These are phyloP conservation scores for Poeciliopsis retropinna DNA, from an alignment of 2,113 vertebrate genomes.

Conservation along the genomic window DNA sequence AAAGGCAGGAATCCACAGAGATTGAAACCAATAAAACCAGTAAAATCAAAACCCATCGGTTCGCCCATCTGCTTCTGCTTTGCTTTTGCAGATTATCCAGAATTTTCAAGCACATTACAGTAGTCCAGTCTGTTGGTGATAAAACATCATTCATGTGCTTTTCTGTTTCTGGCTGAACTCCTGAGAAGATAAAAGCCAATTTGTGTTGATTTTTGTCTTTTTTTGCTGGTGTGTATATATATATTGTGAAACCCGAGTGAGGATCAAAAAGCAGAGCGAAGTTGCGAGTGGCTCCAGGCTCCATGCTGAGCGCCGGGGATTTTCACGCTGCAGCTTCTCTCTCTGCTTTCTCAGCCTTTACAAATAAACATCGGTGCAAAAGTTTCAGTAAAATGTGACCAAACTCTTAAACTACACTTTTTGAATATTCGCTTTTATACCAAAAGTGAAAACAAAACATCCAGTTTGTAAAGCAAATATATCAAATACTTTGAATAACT, in stretches of 20 bases:
- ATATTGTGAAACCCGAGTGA: slow-evolving; percentile 54
- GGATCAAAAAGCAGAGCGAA: slow-evolving; percentile 54
- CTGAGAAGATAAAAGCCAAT: slow-evolving; percentile 51
- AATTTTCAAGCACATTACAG: slow-evolving; percentile 25
- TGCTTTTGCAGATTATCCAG: slow-evolving; percentile 6
- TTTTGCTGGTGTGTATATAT: slow-evolving; percentile 5
- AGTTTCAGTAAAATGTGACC: slow-evolving; percentile 22
- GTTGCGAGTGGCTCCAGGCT: slow-evolving; percentile 37
- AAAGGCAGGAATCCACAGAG: neutral
- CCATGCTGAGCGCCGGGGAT: slow-evolving; percentile 39
- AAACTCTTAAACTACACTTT: neutral
- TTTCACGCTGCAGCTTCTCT: slow-evolving; percentile 16
- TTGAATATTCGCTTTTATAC: neutral
- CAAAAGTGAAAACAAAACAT: no score
- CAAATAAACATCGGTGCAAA: slow-evolving; percentile 16
- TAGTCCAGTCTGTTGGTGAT: slow-evolving; percentile 45
- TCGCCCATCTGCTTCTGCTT: slow-evolving; percentile 24
- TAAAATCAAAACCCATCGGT: slow-evolving; percentile 10
- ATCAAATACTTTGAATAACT: no score
- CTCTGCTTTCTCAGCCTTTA: slow-evolving; percentile 20
- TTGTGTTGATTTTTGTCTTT: slow-evolving; percentile 62
- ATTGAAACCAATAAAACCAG: slow-evolving; percentile 23
- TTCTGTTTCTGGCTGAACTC: slow-evolving; percentile 38
- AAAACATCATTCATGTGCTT: slow-evolving; percentile 47
- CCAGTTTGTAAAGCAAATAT: no score